A percentile compares a stretch with the other conserved stretches of the same genome.
phyloP scores from a whole-genome alignment of 2,797 vertebrate species.

The Chiroxiphia lanceolata region DNA sequence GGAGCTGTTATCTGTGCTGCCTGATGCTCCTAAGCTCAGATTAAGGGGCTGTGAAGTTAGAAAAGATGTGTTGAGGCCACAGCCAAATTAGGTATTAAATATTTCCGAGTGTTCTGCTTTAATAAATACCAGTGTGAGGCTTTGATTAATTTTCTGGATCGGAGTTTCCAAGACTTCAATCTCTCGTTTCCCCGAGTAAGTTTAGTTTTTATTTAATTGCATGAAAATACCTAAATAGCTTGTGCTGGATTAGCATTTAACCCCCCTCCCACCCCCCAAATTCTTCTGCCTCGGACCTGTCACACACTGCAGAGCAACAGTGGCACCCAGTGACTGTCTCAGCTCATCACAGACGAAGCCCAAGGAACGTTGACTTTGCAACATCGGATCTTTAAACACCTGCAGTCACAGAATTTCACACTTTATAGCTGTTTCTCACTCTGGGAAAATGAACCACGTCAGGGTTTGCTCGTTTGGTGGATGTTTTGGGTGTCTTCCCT shows the following conservation, averaged over 20 bases:
- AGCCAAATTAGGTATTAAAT: slow-evolving; percentile 65
- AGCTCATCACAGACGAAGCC: slow-evolving; percentile 57
- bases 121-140: slow-evolving; percentile 26
- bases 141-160: slow-evolving; percentile 64
- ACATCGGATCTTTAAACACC: not conserved
- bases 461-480: not conserved
- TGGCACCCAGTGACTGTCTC: slow-evolving; percentile 69
- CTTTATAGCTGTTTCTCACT: not conserved
- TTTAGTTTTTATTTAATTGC: slow-evolving; percentile 53
- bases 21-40: slow-evolving; percentile 59
- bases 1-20: slow-evolving; percentile 26
- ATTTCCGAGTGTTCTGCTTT: slow-evolving; percentile 43
- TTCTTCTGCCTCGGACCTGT: not conserved
- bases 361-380: not conserved
- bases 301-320: slow-evolving; percentile 63
- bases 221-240: slow-evolving; percentile 35
- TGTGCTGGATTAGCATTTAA: slow-evolving; percentile 44
- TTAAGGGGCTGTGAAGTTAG: slow-evolving; percentile 48
- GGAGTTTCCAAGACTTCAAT: slow-evolving; percentile 46
- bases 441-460: fast-evolving
- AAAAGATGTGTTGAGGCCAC: slow-evolving; percentile 34
- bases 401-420: not conserved
- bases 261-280: not conserved
- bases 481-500: fast-evolving
- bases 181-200: slow-evolving; percentile 16